Percentiles rank a stretch among this genome's conserved stretches.
These are phyloP conservation scores for Punctoribates punctum DNA, from an alignment of 2,888 invertebrate genomes.

Conservation along the genomic window DNA sequence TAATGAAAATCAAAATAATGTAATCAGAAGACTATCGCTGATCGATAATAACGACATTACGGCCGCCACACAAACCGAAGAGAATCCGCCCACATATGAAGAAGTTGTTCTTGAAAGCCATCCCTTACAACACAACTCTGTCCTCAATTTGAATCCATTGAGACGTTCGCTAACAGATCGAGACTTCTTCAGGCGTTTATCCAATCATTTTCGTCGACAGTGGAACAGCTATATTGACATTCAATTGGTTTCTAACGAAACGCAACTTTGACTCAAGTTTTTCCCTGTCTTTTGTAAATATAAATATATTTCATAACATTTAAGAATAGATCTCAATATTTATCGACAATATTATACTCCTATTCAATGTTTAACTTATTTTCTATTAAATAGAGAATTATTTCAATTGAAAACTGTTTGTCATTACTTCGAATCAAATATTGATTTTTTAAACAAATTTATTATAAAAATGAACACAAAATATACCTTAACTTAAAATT, in stretches of 20 bases:
- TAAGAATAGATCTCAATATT: neutral
- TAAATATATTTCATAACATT: neutral
- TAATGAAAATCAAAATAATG: slow-evolving; percentile 12
- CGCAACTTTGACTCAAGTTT: slow-evolving; percentile 27
- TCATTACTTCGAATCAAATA: neutral
- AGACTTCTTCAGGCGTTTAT: slow-evolving; percentile 44
- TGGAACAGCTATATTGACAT: slow-evolving; percentile 37
- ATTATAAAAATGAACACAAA: neutral
- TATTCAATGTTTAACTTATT: neutral
- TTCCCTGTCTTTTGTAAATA: neutral
- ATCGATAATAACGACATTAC: slow-evolving; percentile 5
- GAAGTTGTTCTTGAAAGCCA: slow-evolving; percentile 61
- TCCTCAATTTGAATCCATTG: slow-evolving; percentile 37
- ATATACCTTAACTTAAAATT: neutral
- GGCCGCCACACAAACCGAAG: slow-evolving; percentile 38
- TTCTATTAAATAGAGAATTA: neutral
- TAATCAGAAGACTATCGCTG: slow-evolving; percentile 23
- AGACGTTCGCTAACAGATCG: slow-evolving; percentile 47
- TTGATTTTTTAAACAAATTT: neutral
- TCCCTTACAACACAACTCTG: slow-evolving; percentile 48
- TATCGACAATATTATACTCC: no score
- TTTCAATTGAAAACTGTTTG: neutral
- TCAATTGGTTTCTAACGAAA: slow-evolving; percentile 10
- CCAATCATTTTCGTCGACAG: slow-evolving; percentile 24
- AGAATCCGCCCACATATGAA: slow-evolving; percentile 62